Base-by-base conservation (phyloP, 2,113 vertebrate species). In the Carassius gibelio region DNA sequence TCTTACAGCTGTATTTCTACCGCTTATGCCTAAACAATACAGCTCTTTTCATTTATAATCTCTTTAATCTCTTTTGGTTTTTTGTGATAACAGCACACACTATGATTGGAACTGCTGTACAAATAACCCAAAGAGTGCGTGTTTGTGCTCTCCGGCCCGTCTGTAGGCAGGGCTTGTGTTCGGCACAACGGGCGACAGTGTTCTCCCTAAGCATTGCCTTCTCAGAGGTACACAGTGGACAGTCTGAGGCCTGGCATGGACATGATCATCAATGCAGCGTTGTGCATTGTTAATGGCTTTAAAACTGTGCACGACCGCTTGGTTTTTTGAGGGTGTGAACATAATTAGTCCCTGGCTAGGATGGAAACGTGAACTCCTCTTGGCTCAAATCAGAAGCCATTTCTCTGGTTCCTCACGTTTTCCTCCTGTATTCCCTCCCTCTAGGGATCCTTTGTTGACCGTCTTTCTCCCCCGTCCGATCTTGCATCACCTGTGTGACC, bases 41-140 rank as follows among this genome's bases (percentile, higher is more conserved):
- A 8, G 80, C 45, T 83, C 52, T 72, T 59, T 88, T 90, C 89
- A 87, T 87, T 84, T 87, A 88, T 91, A 90, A 91, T 92, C 90
- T 89, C 86, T 92, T 90, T 57, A 85, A 90, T 86, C 88, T 92
- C 91, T 90, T 88, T 92, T 93, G 92, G 89, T 91, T 88, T 88
- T 90, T 84, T 64, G 79, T 34, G 52, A 69, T 64, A 55, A 38
- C 21, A 52, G 75, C 78, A 45, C 85, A 64, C 69, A 77, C 19
- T 48, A 11, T 64, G 76, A 82, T 88, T 71, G 85, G 81, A 88
- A 88, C 82, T 34, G 23, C 75, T 81, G 21, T 61, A 21, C 19
- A 45, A 82, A 55, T 17, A 61, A 45, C 14, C 14, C 9, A 42
- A 66, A 82, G 71, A 52, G 61, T 84, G 14, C 55, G 48, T 50